Conservation (phyloP, 2,888 invertebrate species). For the Eristalinus aeneus region DNA sequence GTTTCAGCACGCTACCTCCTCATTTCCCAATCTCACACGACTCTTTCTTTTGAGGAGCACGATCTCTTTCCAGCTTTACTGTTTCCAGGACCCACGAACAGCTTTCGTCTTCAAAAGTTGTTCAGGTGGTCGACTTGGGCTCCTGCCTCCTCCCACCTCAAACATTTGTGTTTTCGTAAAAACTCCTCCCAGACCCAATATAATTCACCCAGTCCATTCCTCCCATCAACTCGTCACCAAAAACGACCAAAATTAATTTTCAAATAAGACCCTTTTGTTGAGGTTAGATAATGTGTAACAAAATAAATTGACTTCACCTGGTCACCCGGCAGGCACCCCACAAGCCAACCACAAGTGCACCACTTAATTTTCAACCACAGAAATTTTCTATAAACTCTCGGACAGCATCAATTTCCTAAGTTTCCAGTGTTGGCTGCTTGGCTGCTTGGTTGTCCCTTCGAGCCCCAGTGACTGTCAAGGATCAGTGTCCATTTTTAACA, state of each 20-base stretch:
- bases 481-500: slow-evolving; percentile 68
- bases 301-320: slow-evolving; percentile 71
- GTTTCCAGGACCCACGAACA: too few relatives aligned
- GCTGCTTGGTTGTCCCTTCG: background rate
- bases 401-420: slow-evolving; percentile 51
- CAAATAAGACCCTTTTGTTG: slow-evolving; percentile 8
- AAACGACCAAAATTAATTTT: slow-evolving; percentile 27
- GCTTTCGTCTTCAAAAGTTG: too few relatives aligned
- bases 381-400: slow-evolving; percentile 67
- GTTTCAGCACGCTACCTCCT: too few relatives aligned
- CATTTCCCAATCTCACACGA: too few relatives aligned
- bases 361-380: slow-evolving; percentile 67
- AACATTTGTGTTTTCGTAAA: too few relatives aligned
- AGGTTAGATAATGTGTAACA: slow-evolving; percentile 49
- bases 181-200: too few relatives aligned
- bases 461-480: slow-evolving; percentile 57
- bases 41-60: too few relatives aligned
- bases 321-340: slow-evolving; percentile 31
- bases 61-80: too few relatives aligned
- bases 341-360: slow-evolving; percentile 62
- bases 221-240: too few relatives aligned
- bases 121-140: too few relatives aligned
- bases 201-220: too few relatives aligned
- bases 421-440: background rate
- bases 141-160: too few relatives aligned